Evolutionary conservation across 2,797 vertebrate genomes (phyloP).

Genomic region (Sebastes minor): DNA sequence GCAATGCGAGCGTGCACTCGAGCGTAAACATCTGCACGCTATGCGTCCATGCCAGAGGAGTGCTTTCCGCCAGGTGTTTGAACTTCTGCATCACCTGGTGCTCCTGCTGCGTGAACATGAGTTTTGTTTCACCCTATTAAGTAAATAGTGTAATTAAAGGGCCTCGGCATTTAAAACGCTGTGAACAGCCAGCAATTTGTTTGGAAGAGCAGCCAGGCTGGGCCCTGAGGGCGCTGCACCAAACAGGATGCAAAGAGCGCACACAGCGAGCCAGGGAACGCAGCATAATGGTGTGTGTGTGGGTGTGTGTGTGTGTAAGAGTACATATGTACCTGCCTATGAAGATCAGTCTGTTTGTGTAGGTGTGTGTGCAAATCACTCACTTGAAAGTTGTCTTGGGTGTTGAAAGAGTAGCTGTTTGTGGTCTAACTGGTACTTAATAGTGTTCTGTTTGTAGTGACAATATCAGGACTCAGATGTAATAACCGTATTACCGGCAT

Average conservation of each 20-base stretch:
- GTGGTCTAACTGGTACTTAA: conserved; percentile 60
- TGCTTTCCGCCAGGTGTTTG: conserved; percentile 77
- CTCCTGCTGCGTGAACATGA: conserved; percentile 77
- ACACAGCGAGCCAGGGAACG: conserved; percentile 49
- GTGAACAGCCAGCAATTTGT: conserved; percentile 85
- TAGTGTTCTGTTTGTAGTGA: conserved; percentile 43
- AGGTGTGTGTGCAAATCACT: conserved; percentile 44
- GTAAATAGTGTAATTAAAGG: conserved; percentile 85
- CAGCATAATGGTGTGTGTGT: conserved; percentile 30
- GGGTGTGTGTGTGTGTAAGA: conserved; percentile 9
- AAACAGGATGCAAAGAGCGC: conserved; percentile 69
- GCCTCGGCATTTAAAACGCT: conserved; percentile 74
- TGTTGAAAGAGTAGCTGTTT: conserved; percentile 53
- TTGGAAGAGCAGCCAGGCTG: conserved; percentile 77
- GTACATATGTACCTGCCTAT: conserved; percentile 53
- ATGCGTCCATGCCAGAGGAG: conserved; percentile 60
- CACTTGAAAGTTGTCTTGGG: conserved; percentile 33
- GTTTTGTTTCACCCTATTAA: conserved; percentile 84
- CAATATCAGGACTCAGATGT: conserved; percentile 45
- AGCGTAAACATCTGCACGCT: conserved; percentile 33
- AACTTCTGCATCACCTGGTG: conserved; percentile 80
- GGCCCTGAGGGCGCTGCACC: conserved; percentile 71
- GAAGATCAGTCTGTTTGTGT: conserved; percentile 49
- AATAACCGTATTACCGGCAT: conserved; percentile 32
- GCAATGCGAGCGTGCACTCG: conserved; percentile 39